Evolutionary conservation across 1,140 invertebrate genomes (phyloP).

Genomic region (Zaprionus vittiger): DNA sequence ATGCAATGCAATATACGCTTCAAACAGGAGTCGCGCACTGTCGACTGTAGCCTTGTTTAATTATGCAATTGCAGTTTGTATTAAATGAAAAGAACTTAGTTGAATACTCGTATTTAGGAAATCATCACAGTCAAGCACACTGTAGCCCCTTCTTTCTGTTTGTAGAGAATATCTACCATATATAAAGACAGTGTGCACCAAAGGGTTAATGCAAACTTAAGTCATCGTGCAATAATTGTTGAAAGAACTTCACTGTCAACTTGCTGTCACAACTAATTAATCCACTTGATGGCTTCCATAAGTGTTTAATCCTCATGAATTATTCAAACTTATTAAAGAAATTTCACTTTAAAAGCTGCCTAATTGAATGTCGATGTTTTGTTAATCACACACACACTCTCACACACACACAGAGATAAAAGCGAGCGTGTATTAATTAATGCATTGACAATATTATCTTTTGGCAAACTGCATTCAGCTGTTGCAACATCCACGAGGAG

Average conservation of each 20-base stretch:
- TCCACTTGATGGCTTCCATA: background rate
- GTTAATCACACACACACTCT: background rate
- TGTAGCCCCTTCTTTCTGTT: too few relatives aligned
- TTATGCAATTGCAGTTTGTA: too few relatives aligned
- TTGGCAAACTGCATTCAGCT: background rate
- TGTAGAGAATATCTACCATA: too few relatives aligned
- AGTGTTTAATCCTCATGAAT: background rate
- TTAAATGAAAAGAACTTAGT: too few relatives aligned
- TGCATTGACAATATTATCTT: slow-evolving; percentile 1
- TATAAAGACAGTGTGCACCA: background rate
- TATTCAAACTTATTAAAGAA: background rate
- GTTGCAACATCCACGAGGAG: background rate
- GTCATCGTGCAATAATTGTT: background rate
- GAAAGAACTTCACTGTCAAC: background rate
- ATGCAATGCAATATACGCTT: too few relatives aligned
- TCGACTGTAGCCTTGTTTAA: too few relatives aligned
- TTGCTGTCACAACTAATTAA: slow-evolving; percentile 3
- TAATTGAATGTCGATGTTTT: slow-evolving; percentile 2
- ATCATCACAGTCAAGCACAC: too few relatives aligned
- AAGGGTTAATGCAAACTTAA: background rate
- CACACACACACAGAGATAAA: background rate
- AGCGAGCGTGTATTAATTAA: background rate
- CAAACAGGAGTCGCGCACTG: too few relatives aligned
- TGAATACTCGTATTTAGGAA: too few relatives aligned
- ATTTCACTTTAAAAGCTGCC: slow-evolving; percentile 2